These are phyloP conservation scores for Thalassaphorura encarpata DNA, from an alignment of 1,140 invertebrate genomes.

Conservation along the genomic window DNA sequence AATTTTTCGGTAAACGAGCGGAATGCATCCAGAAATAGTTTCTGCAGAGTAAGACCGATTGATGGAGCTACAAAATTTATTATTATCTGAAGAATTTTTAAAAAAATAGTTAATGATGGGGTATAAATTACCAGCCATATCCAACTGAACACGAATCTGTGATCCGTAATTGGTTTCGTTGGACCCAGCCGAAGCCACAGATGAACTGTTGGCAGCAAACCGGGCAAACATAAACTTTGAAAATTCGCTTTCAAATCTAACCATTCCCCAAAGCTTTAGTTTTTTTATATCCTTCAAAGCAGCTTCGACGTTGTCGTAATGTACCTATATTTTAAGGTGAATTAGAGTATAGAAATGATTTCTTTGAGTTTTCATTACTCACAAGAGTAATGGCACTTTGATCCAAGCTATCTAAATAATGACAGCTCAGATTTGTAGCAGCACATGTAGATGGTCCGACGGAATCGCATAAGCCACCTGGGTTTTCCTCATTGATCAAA, in stretches of 20 bases:
- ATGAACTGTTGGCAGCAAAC: no score
- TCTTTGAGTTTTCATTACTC: no score
- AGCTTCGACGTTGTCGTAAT: slow-evolving; percentile 21
- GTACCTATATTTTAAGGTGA: no score
- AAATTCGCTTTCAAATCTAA: slow-evolving; percentile 40
- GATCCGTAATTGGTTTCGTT: slow-evolving; percentile 38
- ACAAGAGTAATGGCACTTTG: background rate
- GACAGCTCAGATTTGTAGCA: slow-evolving; percentile 4
- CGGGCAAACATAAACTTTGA: slow-evolving; percentile 36
- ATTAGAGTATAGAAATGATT: no score
- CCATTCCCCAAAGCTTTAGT: slow-evolving; percentile 41
- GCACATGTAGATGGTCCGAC: no score
- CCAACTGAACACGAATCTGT: slow-evolving; percentile 35
- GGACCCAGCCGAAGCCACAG: slow-evolving; percentile 30
- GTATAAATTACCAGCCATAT: slow-evolving; percentile 22
- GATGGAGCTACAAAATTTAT: no score
- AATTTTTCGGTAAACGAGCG: slow-evolving; percentile 1
- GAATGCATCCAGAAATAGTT: slow-evolving; percentile 3
- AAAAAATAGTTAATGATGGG: background rate
- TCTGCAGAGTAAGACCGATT: slow-evolving; percentile 10
- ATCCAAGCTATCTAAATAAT: background rate
- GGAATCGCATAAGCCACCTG: no score
- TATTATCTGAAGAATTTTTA: background rate
- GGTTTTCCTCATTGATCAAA: slow-evolving; percentile 76
- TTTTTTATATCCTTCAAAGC: slow-evolving; percentile 36